Percentiles rank a stretch among this genome's conserved stretches.
Evolutionary conservation across 53 echinoderm and acorn worm species (phyloP).

Genomic region (Pentamera pediparva): DNA sequence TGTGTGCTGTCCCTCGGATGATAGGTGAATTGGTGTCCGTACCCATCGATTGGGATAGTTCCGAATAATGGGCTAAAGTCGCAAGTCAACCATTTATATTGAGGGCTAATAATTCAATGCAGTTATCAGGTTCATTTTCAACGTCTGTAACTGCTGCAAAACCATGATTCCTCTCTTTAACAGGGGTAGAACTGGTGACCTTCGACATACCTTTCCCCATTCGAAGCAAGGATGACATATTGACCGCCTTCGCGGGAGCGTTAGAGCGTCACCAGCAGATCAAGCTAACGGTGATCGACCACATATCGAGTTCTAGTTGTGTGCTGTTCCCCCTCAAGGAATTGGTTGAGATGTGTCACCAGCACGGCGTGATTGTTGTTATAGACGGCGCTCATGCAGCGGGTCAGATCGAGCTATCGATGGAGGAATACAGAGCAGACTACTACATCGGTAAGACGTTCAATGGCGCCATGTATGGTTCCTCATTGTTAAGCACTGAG

Average conservation of each 20-base stretch:
- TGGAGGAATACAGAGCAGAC: conserved; percentile 19
- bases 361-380: not conserved
- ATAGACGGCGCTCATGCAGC: conserved; percentile 31
- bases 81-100: no score
- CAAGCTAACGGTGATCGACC: conserved; percentile 24
- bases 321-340: conserved; percentile 19
- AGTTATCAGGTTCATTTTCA: no score
- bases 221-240: conserved; percentile 12
- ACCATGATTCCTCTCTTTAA: not conserved
- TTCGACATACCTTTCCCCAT: conserved; percentile 20
- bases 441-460: conserved; percentile 34
- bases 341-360: conserved; percentile 17
- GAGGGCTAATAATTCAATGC: no score
- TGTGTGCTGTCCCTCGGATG: no score
- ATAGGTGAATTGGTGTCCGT: no score
- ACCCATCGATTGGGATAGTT: no score
- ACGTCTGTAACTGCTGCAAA: no score
- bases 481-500: no score
- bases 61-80: no score
- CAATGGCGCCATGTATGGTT: no score
- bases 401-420: not conserved
- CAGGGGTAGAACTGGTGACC: conserved; percentile 8
- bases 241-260: not conserved
- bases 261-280: conserved; percentile 3
- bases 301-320: not conserved